A percentile compares a stretch with the other conserved stretches of the same genome.
Evolutionary conservation across 1,140 invertebrate genomes (phyloP).

Genomic region (Hestina assimilis): DNA sequence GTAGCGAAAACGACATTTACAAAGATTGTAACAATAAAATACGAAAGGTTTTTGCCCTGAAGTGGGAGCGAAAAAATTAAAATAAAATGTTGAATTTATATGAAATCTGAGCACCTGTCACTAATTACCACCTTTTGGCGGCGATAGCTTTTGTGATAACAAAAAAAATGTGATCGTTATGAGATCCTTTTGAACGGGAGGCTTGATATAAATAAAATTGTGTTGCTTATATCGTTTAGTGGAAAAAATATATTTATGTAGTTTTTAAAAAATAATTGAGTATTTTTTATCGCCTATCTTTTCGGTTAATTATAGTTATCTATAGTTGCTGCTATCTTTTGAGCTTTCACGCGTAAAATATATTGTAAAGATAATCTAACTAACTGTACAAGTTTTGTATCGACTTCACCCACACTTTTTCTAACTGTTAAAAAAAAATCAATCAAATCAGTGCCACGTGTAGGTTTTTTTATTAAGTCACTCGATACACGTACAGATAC

Average conservation of each 20-base stretch:
- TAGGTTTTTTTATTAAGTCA: conserved; percentile 24
- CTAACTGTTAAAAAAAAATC: conserved; percentile 8
- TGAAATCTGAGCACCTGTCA: conserved; percentile 67
- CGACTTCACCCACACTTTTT: background rate
- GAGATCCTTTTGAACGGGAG: conserved; percentile 40
- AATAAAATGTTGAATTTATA: conserved; percentile 66
- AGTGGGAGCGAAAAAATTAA: conserved; percentile 45
- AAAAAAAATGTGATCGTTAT: conserved; percentile 56
- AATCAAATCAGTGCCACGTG: conserved; percentile 5
- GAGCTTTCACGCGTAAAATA: background rate
- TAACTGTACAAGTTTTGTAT: background rate
- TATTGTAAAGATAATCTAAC: background rate
- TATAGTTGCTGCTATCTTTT: background rate
- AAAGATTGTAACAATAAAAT: conserved; percentile 68
- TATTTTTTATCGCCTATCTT: no score
- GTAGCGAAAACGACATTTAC: conserved; percentile 69
- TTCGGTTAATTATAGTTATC: background rate
- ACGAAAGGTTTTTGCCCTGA: conserved; percentile 38
- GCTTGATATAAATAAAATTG: conserved; percentile 42
- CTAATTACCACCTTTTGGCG: conserved; percentile 76
- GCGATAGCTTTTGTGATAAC: conserved; percentile 54
- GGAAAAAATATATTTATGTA: no score
- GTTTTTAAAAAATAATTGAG: no score
- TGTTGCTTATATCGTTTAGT: no score
- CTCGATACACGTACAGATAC: conserved; percentile 40